phyloP scores from a whole-genome alignment of 92 coral and sea anemone species.

The Palythoa heliodiscus region DNA sequence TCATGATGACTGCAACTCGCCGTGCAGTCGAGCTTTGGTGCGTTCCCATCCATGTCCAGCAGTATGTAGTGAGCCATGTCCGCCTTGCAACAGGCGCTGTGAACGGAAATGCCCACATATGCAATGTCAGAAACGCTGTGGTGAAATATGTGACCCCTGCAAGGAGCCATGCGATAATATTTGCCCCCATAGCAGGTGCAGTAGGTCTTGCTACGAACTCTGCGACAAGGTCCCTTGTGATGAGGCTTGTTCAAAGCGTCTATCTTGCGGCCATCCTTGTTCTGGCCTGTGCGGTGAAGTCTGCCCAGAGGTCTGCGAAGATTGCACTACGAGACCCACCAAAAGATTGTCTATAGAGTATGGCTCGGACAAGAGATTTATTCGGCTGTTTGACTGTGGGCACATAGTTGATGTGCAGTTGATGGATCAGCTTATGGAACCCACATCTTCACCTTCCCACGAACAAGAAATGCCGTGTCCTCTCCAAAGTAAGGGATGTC shows the following conservation, averaged over 20 bases:
- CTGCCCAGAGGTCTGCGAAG: constrained; percentile 71
- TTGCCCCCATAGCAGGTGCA: constrained; percentile 70
- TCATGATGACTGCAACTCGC: constrained; percentile 59
- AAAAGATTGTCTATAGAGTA: constrained; percentile 19
- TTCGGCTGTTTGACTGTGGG: constrained; percentile 70
- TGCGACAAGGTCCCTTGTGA: constrained; percentile 64
- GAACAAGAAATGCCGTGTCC: background rate
- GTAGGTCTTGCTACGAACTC: constrained; percentile 57
- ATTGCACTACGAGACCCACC: constrained; percentile 52
- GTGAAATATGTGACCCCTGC: constrained; percentile 59
- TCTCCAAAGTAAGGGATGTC: constrained; percentile 46
- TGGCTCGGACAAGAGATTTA: constrained; percentile 47
- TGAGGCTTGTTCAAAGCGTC: constrained; percentile 52
- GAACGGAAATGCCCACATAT: constrained; percentile 64
- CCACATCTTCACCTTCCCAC: background rate
- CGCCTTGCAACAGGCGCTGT: constrained; percentile 72
- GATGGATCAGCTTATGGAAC: constrained; percentile 74
- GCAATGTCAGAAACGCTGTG: constrained; percentile 53
- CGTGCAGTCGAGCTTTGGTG: constrained; percentile 64
- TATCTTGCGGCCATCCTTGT: constrained; percentile 73
- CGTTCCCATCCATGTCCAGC: constrained; percentile 75
- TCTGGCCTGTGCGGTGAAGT: constrained; percentile 80
- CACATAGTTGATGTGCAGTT: constrained; percentile 59
- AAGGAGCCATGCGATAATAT: constrained; percentile 56
- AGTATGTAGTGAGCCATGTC: constrained; percentile 67